Base-by-base conservation (phyloP, 1,140 invertebrate genomes). In the Luehdorfia chinensis region DNA sequence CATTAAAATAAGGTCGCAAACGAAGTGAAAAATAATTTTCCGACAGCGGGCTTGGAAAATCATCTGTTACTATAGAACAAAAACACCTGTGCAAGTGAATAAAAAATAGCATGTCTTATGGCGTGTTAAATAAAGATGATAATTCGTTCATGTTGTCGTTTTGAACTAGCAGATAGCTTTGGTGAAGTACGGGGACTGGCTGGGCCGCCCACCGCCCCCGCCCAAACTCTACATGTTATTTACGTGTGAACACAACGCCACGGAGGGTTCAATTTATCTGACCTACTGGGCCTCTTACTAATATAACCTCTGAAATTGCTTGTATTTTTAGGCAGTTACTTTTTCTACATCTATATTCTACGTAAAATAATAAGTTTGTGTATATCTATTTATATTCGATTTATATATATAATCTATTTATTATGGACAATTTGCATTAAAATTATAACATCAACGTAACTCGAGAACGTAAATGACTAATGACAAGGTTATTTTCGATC, bases 231-330 rank as follows among this genome's bases (percentile, higher is more conserved):
- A 84, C 77, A 83, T 83, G 81, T 85, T 85, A 83, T 85, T 85
- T 85, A 85, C 78, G 81, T 83, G 78, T 79, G 81, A 85, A 83
- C 80, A 80, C 74, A 74, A 77, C 72, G 67, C 76, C 66, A 53
- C 71, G 65, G 61, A 78, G 78, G 81, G 81, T 81, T 83, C 81
- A 85, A 85, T 85, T 85, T 85, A 85, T 85, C 77, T 85, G 81
- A 83, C 81, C 81, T 85, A 85, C 70, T 85, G 66, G 78, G 78
- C 76, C 76, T 77, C 68, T 75, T 75, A 75, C 75, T 81, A 80
- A 80, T 81, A 79, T 74, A 65, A 81, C 71, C 64, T 60, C 60
- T 47, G 51, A 69, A 72, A 75, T 72, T 70, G 59, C 60, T 43
- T 43, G 39, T 43, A 43, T 30, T 43, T 30, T 25, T 54, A 45